These are phyloP conservation scores for Synodontis membranacea DNA, from an alignment of 2,113 vertebrate species.

Conservation along the genomic window DNA sequence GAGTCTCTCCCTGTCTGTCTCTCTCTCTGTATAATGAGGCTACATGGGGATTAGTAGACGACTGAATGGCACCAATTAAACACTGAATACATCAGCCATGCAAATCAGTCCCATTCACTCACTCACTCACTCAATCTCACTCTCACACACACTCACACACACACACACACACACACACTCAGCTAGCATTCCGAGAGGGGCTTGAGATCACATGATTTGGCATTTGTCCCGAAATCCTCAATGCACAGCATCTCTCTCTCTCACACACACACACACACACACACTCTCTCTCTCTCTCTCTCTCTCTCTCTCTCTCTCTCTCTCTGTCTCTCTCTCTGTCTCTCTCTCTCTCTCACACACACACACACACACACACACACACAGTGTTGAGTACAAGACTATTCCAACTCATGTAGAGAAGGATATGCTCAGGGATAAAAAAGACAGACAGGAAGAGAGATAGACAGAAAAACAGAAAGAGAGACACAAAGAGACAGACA, in stretches of 20 bases:
- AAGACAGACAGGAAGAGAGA: background rate
- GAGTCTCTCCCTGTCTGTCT: background rate
- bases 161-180: conserved; percentile 40
- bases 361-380: conserved; percentile 9
- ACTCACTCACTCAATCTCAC: conserved; percentile 5
- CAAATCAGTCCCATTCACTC: conserved; percentile 51
- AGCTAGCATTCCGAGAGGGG: conserved; percentile 48
- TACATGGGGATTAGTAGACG: conserved; percentile 55
- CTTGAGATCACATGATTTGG: conserved; percentile 56
- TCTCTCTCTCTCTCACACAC: conserved; percentile 5
- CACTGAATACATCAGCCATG: conserved; percentile 56
- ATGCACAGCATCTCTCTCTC: conserved; percentile 19
- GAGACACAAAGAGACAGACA: background rate
- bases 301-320: conserved; percentile 4
- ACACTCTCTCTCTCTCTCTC: background rate
- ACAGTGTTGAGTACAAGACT: background rate
- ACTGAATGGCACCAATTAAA: conserved; percentile 61
- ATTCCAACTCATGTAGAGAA: conserved; percentile 4
- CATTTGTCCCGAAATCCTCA: conserved; percentile 48
- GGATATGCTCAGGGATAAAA: background rate
- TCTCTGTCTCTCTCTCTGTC: background rate
- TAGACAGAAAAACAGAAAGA: background rate
- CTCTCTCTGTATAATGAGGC: conserved; percentile 44
- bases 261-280: too few relatives aligned
- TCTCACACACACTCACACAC: conserved; percentile 33